Evolutionary conservation across 2,888 invertebrate species (phyloP).

Genomic region (Pachydiplax longipennis): DNA sequence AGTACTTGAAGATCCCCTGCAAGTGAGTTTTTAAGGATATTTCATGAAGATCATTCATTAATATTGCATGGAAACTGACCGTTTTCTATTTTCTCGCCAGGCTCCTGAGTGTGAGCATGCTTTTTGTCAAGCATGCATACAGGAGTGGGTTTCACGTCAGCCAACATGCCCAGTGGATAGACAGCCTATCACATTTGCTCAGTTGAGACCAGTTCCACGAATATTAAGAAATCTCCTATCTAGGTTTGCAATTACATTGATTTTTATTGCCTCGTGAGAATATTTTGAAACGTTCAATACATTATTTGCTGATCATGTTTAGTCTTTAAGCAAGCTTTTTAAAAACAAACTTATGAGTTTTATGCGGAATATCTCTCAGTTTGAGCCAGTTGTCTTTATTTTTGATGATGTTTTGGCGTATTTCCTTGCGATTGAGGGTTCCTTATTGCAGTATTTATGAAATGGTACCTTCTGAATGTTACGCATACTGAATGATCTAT

Average conservation of each 20-base stretch:
- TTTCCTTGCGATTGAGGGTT: too few relatives aligned
- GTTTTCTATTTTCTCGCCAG: conserved; percentile 62
- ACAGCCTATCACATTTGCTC: conserved; percentile 86
- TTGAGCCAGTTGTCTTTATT: too few relatives aligned
- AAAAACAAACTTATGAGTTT: too few relatives aligned
- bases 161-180: conserved; percentile 95
- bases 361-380: too few relatives aligned
- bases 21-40: conserved; percentile 67
- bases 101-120: conserved; percentile 96
- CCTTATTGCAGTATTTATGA: too few relatives aligned
- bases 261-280: neutral
- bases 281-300: neutral
- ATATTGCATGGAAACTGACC: conserved; percentile 41
- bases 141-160: conserved; percentile 93
- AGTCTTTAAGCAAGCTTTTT: too few relatives aligned
- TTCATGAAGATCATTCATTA: neutral
- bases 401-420: too few relatives aligned
- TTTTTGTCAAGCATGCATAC: conserved; percentile 92
- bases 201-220: conserved; percentile 89
- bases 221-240: conserved; percentile 91
- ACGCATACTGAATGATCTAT: conserved; percentile 30
- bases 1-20: conserved; percentile 92
- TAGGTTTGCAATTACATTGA: conserved; percentile 62
- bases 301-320: neutral
- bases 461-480: too few relatives aligned